Evolutionary conservation across 35 echinoderm and acorn worm genomes (phyloP), one percentile per base, ranked within the genome.

Genomic region (Apostichopus japonicus): DNA sequence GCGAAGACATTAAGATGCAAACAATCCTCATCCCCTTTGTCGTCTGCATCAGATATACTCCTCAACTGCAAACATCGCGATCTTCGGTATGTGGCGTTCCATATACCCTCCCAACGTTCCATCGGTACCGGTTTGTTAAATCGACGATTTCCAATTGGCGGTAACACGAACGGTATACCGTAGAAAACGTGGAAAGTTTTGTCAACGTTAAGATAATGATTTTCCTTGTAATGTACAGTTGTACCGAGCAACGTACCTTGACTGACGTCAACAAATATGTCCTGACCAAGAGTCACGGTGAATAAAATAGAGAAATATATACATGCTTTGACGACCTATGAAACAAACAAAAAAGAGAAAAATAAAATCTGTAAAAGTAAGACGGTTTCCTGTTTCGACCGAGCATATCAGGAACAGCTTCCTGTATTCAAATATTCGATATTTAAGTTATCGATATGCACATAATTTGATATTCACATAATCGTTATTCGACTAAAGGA

Each of bases 21-120:
- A 23, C 78, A 79, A 53, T 79, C 78, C 51, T 79, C 78, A 27
- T 24, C 23, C 14, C 78, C 78, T 79, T 53, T 53, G 23, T 27
- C 23, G 51, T 79, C 78, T 11, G 78, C 51, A 23, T 79, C 51
- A 10, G 51, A 13, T 27, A 79, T 79, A 10, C 10, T 79, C 23
- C 51, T 53, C 23, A 79, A 6, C 22, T 79, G 78, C 10, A 13
- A 11, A 23, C 78, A 79, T 79, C 22, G 23, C 51, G 78, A 79
- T 79, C 78, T 24, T 27, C 51, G 10, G 78, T 79, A 16, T 79
- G 78, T 79, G 23, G 78, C 78, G 14, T 79, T 79, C 78, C 78
- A 79, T 8, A 23, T 79, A 24, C 51, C 78, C 6, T 79, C 78
- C 78, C 78, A 79, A 19, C 78, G 23, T 13, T 24, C 51, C 10